Evolutionary conservation across 2,888 invertebrate species (phyloP), one percentile per base, ranked within the genome.

Genomic region (Trichogramma evanescens): DNA sequence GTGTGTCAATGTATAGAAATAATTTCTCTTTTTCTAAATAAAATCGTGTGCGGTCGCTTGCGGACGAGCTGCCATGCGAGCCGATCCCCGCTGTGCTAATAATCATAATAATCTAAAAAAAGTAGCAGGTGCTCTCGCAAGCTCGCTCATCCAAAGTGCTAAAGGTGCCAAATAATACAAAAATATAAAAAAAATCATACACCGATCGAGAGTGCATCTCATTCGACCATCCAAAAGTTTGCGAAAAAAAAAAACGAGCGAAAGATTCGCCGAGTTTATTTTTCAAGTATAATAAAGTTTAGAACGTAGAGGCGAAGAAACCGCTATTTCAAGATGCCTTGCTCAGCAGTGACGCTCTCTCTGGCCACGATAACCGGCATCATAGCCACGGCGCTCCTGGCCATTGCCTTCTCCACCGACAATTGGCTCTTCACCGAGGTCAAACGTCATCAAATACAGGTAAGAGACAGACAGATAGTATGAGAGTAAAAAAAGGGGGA

Each of bases 341-440:
- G 93, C 83, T 93, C 93, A 74, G 94, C 95, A 75, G 91, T 95
- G 77, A 93, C 94, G 78, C 84, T 95, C 79, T 95, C 94, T 79
- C 85, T 95, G 81, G 95, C 95, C 73, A 95, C 95, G 75, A 93
- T 96, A 80, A 91, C 93, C 78, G 94, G 95, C 78, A 93, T 96
- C 79, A 89, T 95, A 77, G 93, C 95, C 73, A 91, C 95, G 76
- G 93, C 94, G 67, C 83, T 95, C 76, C 85, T 96, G 79, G 89
- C 93, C 74, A 93, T 96, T 79, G 93, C 95, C 73, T 95, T 95
- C 82, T 89, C 93, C 71, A 95, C 95, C 77, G 95, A 96, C 82
- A 95, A 95, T 84, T 96, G 96, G 96, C 85, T 93, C 74, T 91
- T 91, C 78, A 90, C 93, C 73, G 93, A 93, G 83, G 95, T 96